A percentile compares a stretch with the other conserved stretches of the same genome.
Conservation (phyloP, 2,888 invertebrate species). For the Drosophila kanekoi region DNA sequence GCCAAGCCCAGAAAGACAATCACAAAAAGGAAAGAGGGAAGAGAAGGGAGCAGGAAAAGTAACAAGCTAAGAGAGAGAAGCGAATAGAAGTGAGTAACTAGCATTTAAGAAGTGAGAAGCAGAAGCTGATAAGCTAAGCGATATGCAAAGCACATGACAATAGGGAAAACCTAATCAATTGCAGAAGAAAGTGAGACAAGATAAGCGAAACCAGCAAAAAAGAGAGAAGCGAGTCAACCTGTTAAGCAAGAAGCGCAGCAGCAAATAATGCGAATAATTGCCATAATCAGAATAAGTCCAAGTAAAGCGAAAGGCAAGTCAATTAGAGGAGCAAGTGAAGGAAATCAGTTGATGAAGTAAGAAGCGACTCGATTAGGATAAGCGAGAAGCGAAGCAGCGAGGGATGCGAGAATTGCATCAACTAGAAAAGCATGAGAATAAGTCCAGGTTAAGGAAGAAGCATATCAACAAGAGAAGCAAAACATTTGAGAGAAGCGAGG, state of each 20-base stretch:
- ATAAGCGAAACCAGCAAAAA: not conserved
- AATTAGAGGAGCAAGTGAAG: not conserved
- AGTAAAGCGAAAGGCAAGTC: not conserved
- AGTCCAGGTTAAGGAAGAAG: not conserved
- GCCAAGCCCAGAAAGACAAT: too few species aligned
- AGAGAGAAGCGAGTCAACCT: not conserved
- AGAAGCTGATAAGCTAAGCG: too few species aligned
- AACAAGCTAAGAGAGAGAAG: not conserved
- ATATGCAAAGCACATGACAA: too few species aligned
- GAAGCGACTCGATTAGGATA: too few species aligned
- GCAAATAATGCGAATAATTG: too few species aligned
- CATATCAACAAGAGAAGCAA: too few species aligned
- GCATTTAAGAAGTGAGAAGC: too few species aligned
- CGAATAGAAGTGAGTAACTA: too few species aligned
- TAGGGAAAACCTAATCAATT: not conserved
- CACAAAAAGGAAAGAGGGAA: not conserved
- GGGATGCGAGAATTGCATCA: too few species aligned
- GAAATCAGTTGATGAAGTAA: not conserved
- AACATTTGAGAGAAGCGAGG: too few species aligned
- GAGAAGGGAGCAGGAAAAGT: not conserved
- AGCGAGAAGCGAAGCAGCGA: too few species aligned
- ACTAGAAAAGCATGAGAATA: not conserved
- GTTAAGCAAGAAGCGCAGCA: not conserved
- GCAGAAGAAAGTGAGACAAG: not conserved
- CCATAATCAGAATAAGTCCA: too few species aligned